Evolutionary conservation across 2,113 vertebrate genomes (phyloP).

Genomic region (Crotalus helleri): DNA sequence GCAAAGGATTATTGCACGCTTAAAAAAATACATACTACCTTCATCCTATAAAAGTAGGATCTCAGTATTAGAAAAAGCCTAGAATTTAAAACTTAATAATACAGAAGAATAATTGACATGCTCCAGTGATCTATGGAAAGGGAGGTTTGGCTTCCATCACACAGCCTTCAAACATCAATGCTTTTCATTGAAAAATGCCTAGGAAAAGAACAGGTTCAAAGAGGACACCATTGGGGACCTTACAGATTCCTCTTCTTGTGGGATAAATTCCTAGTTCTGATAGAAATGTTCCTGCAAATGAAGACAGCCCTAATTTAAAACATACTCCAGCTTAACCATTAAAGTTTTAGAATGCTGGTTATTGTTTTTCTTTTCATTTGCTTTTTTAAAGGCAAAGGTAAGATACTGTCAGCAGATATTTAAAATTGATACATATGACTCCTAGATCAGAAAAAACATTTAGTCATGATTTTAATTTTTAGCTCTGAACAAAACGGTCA

Average conservation of each 20-base stretch:
- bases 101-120: too few species aligned
- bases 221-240: neutral
- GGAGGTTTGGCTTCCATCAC: neutral
- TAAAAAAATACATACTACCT: neutral
- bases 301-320: neutral
- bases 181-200: neutral
- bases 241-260: neutral
- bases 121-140: neutral
- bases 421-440: neutral
- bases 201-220: neutral
- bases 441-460: neutral
- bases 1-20: neutral
- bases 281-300: neutral
- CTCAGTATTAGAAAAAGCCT: neutral
- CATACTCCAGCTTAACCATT: neutral
- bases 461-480: neutral
- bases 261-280: neutral
- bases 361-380: neutral
- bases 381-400: neutral
- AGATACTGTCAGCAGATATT: neutral
- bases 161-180: neutral
- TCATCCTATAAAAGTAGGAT: neutral
- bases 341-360: neutral
- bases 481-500: neutral
- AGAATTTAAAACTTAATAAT: neutral